Base-by-base conservation (phyloP, 2,888 invertebrate genomes). In the Protodeltote pygarga region DNA sequence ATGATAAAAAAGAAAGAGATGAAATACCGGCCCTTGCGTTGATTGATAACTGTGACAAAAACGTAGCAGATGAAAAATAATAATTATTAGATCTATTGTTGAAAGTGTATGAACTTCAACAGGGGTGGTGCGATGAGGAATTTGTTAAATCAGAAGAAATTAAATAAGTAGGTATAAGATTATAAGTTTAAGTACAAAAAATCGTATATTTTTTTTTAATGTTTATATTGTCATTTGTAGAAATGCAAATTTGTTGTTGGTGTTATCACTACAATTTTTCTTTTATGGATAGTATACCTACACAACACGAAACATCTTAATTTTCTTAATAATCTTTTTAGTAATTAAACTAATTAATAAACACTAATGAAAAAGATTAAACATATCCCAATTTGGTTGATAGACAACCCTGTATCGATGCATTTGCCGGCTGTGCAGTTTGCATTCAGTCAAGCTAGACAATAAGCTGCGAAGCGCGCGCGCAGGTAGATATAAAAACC, bases 31-130 rank as follows among this genome's bases (percentile, higher is more conserved):
- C 88, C 87, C 86, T 87, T 81, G 82, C 84, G 85, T 91, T 92
- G 92, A 92, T 92, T 92, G 92, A 92, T 92, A 92, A 92, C 92
- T 92, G 92, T 91, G 92, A 92, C 92, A 92, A 92, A 91, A 92
- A 92, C 88, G 92, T 84, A 85, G 85, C 90, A 90, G 90, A 92
- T 90, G 91, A 92, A 90, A 90, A 92, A 92, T 91, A 92, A 92
- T 92, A 88, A 92, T 92, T 91, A 92, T 91, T 88, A 82, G 79
- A 84, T 81, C 89, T 83, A 87, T 92, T 92, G 92, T 92, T 87
- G 87, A 82, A 85, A 77, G 84, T 80, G 83, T 82, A 87, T 83
- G 84, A 87, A 83, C 81, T 79, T 77, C 58, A 68, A 73, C 73
- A 92, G 91, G 91, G 91, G 82, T 90, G 79, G 81, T 69, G 67